Percentiles rank a stretch among this genome's conserved stretches.
These are phyloP conservation scores for Eilema sororculum DNA, from an alignment of 2,888 invertebrate species.

Conservation along the genomic window DNA sequence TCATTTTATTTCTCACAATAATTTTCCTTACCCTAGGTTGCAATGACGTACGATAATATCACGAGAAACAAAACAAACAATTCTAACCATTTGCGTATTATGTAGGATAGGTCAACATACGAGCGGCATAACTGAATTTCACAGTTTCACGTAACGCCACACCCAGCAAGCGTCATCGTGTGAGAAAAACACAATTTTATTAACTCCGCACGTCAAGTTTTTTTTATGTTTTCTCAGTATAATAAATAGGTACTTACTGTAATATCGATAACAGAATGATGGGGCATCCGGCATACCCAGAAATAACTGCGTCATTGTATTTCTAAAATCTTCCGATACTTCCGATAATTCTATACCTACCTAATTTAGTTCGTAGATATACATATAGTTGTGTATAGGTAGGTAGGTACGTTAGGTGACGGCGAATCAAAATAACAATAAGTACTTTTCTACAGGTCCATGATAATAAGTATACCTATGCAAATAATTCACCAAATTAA, in stretches of 20 bases:
- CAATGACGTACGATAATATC: conserved; percentile 4
- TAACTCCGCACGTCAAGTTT: background rate
- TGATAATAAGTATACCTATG: too few relatives aligned
- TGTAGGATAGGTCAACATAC: background rate
- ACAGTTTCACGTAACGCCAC: background rate
- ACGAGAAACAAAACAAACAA: background rate
- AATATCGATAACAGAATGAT: background rate
- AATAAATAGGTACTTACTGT: background rate
- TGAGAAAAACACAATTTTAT: background rate
- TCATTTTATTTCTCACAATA: background rate
- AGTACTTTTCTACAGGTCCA: too few relatives aligned
- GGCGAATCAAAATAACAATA: too few relatives aligned
- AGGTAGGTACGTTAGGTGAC: too few relatives aligned
- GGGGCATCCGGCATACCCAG: background rate
- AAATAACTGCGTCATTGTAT: background rate
- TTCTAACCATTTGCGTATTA: background rate
- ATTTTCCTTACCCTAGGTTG: background rate
- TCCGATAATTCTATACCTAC: too few relatives aligned
- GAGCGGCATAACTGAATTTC: background rate
- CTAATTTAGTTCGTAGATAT: too few relatives aligned
- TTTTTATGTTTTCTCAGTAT: background rate
- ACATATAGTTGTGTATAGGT: too few relatives aligned
- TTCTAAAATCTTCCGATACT: background rate
- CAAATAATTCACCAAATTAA: too few relatives aligned
- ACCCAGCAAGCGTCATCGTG: background rate